Percentiles rank a stretch among this genome's conserved stretches.
These are phyloP conservation scores for Drosophila pseudotakahashii DNA, from an alignment of 2,888 invertebrate species.

Conservation along the genomic window DNA sequence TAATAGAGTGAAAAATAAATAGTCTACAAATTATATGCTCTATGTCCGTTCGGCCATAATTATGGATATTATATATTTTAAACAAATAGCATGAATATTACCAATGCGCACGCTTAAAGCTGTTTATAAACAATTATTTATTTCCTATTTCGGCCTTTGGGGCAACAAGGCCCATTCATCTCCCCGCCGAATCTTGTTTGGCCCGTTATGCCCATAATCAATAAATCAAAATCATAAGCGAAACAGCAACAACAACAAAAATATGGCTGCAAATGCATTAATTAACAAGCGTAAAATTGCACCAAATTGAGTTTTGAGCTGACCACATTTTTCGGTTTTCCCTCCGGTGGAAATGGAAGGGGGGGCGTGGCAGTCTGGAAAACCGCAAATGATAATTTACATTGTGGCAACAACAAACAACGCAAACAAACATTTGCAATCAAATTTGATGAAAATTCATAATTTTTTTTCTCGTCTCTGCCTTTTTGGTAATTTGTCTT, in stretches of 20 bases:
- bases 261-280: constrained; percentile 38
- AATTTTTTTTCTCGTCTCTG: constrained; percentile 4
- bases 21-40: constrained; percentile 1
- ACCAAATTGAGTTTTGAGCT: constrained; percentile 50
- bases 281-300: constrained; percentile 67
- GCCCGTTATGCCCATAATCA: constrained; percentile 24
- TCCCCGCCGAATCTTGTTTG: not conserved
- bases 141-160: constrained; percentile 30
- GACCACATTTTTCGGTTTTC: constrained; percentile 41
- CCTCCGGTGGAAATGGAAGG: constrained; percentile 1
- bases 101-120: constrained; percentile 1
- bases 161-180: constrained; percentile 18
- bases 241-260: constrained; percentile 28
- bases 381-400: constrained; percentile 54
- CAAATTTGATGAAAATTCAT: constrained; percentile 33
- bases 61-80: constrained; percentile 13
- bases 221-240: constrained; percentile 28
- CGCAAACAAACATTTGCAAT: constrained; percentile 27
- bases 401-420: constrained; percentile 21
- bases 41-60: constrained; percentile 4
- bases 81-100: constrained; percentile 17
- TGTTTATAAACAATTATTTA: constrained; percentile 28
- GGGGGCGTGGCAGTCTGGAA: constrained; percentile 37
- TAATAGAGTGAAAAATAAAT: constrained; percentile 2
- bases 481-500: constrained; percentile 32